These are phyloP conservation scores for Adrianichthys oophorus DNA, from an alignment of 2,797 vertebrate species.

Conservation along the genomic window DNA sequence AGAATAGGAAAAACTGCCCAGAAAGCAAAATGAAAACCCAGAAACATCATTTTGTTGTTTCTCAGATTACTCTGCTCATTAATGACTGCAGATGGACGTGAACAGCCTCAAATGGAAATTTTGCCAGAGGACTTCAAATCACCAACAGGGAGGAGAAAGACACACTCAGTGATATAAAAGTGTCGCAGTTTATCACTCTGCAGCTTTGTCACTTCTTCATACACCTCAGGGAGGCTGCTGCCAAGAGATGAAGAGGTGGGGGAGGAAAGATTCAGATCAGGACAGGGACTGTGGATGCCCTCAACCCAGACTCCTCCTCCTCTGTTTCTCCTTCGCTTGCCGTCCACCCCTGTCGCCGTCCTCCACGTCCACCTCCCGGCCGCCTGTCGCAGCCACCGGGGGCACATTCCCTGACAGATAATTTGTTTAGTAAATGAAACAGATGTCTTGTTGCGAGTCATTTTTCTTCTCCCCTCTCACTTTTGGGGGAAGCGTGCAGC, in stretches of 20 bases:
- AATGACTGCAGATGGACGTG: not conserved
- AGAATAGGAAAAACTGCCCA: not conserved
- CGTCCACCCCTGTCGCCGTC: slow-evolving; percentile 23
- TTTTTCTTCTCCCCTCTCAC: slow-evolving; percentile 9
- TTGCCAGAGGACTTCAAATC: slow-evolving; percentile 19
- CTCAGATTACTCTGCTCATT: not conserved
- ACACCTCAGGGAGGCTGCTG: slow-evolving; percentile 24
- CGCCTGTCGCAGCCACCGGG: slow-evolving; percentile 46
- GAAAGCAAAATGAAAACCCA: not conserved
- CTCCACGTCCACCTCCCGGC: slow-evolving; percentile 23
- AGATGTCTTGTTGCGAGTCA: slow-evolving; percentile 71
- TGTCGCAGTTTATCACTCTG: slow-evolving; percentile 31
- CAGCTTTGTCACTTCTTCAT: slow-evolving; percentile 32
- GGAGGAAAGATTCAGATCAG: slow-evolving; percentile 9
- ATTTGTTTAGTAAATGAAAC: slow-evolving; percentile 82
- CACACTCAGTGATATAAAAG: slow-evolving; percentile 20
- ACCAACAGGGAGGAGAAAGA: slow-evolving; percentile 20
- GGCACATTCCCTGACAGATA: slow-evolving; percentile 65
- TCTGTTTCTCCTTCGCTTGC: slow-evolving; percentile 36
- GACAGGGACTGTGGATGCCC: slow-evolving; percentile 23
- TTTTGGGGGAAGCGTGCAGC: slow-evolving; percentile 31
- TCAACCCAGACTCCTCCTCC: slow-evolving; percentile 20
- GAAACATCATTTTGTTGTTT: not conserved
- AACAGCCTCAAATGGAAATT: not conserved
- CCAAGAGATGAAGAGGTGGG: slow-evolving; percentile 24